Conservation (phyloP, 2,888 invertebrate species). For the Ditula angustiorana region DNA sequence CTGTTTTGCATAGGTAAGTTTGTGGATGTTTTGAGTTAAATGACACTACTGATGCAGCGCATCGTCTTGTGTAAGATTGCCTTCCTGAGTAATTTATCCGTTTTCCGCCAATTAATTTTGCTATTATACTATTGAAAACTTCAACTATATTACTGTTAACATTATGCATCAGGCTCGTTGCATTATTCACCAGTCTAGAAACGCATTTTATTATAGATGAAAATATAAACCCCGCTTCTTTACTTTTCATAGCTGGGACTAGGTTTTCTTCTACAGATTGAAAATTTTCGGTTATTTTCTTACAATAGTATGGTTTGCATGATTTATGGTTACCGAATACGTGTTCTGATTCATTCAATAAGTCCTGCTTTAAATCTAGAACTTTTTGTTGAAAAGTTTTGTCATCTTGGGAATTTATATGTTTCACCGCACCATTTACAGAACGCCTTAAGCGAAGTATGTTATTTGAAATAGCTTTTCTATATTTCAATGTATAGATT, state of each 20-base stretch:
- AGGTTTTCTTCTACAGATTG: slow-evolving; percentile 1
- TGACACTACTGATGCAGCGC: slow-evolving; percentile 7
- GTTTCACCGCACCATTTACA: slow-evolving; percentile 10
- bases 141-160: slow-evolving; percentile 8
- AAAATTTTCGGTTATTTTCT: background rate
- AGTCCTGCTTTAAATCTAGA: background rate
- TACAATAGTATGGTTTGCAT: slow-evolving; percentile 13
- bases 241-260: slow-evolving; percentile 7
- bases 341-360: slow-evolving; percentile 9
- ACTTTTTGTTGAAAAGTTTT: slow-evolving; percentile 3
- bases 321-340: slow-evolving; percentile 13
- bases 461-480: slow-evolving; percentile 13
- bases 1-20: background rate
- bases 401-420: background rate
- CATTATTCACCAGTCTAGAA: slow-evolving; percentile 13
- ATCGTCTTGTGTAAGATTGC: slow-evolving; percentile 4
- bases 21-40: slow-evolving; percentile 7
- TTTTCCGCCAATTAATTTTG: slow-evolving; percentile 3
- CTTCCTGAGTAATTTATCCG: background rate
- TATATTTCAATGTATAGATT: slow-evolving; percentile 6
- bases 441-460: background rate
- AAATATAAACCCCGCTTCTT: background rate
- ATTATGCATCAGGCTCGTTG: slow-evolving; percentile 1
- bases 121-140: slow-evolving; percentile 2
- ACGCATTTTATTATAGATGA: background rate